phyloP scores from a whole-genome alignment of 2,113 vertebrate genomes.

The Meles meles region DNA sequence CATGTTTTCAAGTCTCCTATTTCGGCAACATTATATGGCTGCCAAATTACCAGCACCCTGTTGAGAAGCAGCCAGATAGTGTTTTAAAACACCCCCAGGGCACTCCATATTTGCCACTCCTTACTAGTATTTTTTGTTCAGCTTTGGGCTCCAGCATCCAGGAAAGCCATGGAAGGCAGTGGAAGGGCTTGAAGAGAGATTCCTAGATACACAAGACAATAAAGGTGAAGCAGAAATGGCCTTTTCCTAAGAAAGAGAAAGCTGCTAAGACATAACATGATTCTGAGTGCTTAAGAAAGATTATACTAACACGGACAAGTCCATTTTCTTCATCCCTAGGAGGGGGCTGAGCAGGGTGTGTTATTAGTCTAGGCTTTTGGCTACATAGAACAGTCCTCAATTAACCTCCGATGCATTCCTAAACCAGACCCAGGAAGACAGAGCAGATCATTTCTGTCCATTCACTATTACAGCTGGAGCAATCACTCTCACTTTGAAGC shows the following conservation, averaged over 20 bases:
- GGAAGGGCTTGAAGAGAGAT: not conserved
- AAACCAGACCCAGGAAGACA: not conserved
- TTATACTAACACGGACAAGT: not conserved
- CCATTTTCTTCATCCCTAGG: not conserved
- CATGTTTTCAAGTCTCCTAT: not conserved
- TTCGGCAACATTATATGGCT: not conserved
- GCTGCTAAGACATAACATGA: not conserved
- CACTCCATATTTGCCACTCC: not conserved
- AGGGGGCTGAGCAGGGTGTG: fast-evolving
- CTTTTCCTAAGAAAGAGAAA: conserved; percentile 26
- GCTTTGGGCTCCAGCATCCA: not conserved
- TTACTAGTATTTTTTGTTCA: not conserved
- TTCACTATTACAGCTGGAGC: not conserved
- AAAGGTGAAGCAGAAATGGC: not conserved
- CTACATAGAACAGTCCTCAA: not conserved
- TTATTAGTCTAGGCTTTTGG: conserved; percentile 2
- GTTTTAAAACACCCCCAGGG: not conserved
- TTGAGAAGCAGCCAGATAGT: not conserved
- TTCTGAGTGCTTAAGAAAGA: conserved; percentile 2
- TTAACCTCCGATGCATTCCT: not conserved
- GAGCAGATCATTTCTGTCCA: not conserved
- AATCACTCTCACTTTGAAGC: not conserved
- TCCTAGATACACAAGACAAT: not conserved
- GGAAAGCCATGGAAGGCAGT: not conserved
- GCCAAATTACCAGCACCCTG: not conserved